Evolutionary conservation across 2,113 vertebrate genomes (phyloP), one percentile per base, ranked within the genome.

Genomic region (Chaenocephalus aceratus): DNA sequence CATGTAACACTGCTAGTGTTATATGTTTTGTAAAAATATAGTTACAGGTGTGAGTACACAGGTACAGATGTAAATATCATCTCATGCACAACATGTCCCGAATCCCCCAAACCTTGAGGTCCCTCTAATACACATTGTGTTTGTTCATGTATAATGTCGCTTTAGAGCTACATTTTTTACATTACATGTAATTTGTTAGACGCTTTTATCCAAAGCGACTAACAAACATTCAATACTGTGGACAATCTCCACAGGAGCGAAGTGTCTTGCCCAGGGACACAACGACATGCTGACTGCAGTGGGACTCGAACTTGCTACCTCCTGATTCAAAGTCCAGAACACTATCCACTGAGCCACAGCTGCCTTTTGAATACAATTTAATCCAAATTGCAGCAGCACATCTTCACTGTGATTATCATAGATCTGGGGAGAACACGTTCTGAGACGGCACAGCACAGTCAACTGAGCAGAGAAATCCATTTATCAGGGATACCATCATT

Each of bases 401-500:
- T 21, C 75, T 52, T n/a, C 12, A 0, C 57, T 62, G 48, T 54
- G 18, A 58, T 75, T 57, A 26, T 72, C 65, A 41, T 13, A 70
- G 18, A 77, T 77, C 62, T 62, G 21, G 61, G 14, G 26, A 23
- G 18, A 36, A 72, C 49, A 75, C 11, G 3, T 30, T 77, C 1
- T 23, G 21, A 52, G 64, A 46, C 12, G 26, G 14, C 23, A 13
- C 1, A 23, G 51, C 21, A 67, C 53, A 66, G 52, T 69, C 34
- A 16, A 2, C n/a, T 56, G 26, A 72, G 46, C 11, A 64, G 45
- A 11, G 0, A 68, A 72, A 67, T 73, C 52, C 61, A 59, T 15
- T 57, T 61, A 23, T 68, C 53, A 71, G 30, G 52, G 57, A 60
- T 65, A 23, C 52, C 18, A 62, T 63, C 69, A 59, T 69, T 68